These are phyloP conservation scores for Rhizoglyphus robini DNA, from an alignment of 1,140 invertebrate species.

Conservation along the genomic window DNA sequence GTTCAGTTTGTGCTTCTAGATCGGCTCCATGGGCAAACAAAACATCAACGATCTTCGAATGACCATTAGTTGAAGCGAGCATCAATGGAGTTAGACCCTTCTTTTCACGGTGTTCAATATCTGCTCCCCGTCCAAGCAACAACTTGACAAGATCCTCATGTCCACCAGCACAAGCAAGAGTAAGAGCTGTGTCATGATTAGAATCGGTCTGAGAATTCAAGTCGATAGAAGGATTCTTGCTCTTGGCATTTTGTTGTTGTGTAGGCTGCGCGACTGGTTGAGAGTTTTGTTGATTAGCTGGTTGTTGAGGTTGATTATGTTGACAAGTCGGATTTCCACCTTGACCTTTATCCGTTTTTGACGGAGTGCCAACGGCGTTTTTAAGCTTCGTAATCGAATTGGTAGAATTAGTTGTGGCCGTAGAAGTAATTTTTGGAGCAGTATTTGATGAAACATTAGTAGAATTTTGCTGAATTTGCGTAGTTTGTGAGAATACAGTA, in stretches of 20 bases:
- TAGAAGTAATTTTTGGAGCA: background rate
- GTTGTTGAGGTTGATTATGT: constrained; percentile 1
- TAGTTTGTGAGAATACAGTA: background rate
- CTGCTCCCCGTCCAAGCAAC: constrained; percentile 70
- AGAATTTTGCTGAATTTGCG: background rate
- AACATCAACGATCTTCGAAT: constrained; percentile 65
- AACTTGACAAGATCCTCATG: constrained; percentile 88
- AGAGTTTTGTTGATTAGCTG: background rate
- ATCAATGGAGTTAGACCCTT: constrained; percentile 98
- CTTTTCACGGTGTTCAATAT: constrained; percentile 95
- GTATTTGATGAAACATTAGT: background rate
- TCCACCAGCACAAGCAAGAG: constrained; percentile 87
- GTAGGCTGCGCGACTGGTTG: background rate
- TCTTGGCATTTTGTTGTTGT: background rate
- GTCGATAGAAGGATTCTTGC: constrained; percentile 42
- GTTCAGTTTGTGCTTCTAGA: constrained; percentile 93
- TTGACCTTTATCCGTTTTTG: background rate
- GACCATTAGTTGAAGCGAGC: constrained; percentile 88
- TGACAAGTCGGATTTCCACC: background rate
- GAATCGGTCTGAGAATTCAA: constrained; percentile 93
- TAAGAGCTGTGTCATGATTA: constrained; percentile 95
- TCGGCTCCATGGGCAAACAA: constrained; percentile 73
- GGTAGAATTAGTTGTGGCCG: background rate
- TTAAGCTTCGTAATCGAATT: background rate
- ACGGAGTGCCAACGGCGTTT: background rate